Percentiles rank a stretch among this genome's conserved stretches.
phyloP scores from a whole-genome alignment of 2,113 vertebrate genomes.

The Aviceda subcristata region DNA sequence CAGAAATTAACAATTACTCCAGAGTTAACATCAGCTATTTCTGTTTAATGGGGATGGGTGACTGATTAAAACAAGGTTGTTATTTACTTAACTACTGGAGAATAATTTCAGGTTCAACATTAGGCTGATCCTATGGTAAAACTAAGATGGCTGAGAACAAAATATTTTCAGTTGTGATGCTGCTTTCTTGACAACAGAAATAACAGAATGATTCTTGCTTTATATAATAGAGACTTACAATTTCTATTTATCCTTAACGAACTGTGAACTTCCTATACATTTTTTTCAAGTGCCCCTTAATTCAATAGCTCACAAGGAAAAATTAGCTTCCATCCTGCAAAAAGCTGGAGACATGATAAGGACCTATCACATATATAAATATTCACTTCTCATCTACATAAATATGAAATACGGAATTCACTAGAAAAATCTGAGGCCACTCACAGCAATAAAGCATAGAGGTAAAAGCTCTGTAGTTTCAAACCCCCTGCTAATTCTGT shows the following conservation, averaged over 20 bases:
- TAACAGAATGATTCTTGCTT: background rate
- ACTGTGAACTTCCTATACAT: background rate
- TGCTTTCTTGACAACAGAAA: background rate
- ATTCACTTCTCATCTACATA: background rate
- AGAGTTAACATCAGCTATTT: background rate
- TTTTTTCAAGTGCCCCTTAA: background rate
- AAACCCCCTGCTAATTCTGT: background rate
- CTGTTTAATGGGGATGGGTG: background rate
- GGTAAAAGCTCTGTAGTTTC: background rate
- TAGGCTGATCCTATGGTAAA: background rate
- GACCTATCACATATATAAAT: background rate
- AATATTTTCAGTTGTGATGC: background rate
- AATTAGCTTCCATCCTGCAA: background rate
- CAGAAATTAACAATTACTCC: background rate
- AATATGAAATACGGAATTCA: background rate
- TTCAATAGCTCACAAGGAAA: background rate
- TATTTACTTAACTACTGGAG: background rate
- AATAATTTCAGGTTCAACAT: background rate
- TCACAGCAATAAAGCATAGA: background rate
- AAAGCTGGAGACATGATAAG: background rate
- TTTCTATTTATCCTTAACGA: background rate
- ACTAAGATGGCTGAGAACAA: background rate
- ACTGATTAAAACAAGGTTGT: background rate
- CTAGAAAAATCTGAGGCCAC: background rate
- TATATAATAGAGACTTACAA: background rate